Evolutionary conservation across 2,113 vertebrate genomes (phyloP), one percentile per base, ranked within the genome.

Genomic region (Acrocephalus arundinaceus): DNA sequence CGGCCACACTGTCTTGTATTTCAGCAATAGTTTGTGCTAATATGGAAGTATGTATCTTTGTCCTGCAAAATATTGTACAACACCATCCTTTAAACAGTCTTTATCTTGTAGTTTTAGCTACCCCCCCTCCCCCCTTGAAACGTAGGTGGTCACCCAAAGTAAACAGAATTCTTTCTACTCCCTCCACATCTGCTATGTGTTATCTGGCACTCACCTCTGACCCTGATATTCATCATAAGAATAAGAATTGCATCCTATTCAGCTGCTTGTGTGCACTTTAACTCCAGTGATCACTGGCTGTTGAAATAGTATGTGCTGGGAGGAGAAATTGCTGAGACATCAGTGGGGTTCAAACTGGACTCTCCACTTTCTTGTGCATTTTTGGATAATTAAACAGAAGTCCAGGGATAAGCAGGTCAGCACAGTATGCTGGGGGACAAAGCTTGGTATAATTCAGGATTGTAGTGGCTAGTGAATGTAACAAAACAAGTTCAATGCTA

Each of bases 201-300:
- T 95, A 95, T 97, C 91, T 97, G 68, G 94, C 94, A 88, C 66
- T 97, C 82, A 96, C 92, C 78, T 96, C 68, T 97, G 96, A 96
- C 76, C 93, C 59, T 93, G 58, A 81, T 97, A 94, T 96, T 96
- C 96, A 96, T 72, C 91, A 95, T 89, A 96, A 96, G 91, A 93
- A 57, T 92, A 97, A 97, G 75, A 96, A 94, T 59, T 94, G 95
- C 92, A 57, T 92, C 77, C 87, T 91, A 91, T 96, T 93, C 91
- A 78, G 71, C 79, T 92, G 61, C 74, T 90, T 94, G 46, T 48
- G 23, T 96, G 77, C 84, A 80, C 68, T 96, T 97, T 87, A 95
- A 88, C 81, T 94, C n/a, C 66, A 87, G 49, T 58, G 71, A 82
- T 94, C 90, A 70, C 51, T 67, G 75, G 45, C 65, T 96, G 28